phyloP scores from a whole-genome alignment of 2,113 vertebrate genomes.

The Rhinichthys klamathensis region DNA sequence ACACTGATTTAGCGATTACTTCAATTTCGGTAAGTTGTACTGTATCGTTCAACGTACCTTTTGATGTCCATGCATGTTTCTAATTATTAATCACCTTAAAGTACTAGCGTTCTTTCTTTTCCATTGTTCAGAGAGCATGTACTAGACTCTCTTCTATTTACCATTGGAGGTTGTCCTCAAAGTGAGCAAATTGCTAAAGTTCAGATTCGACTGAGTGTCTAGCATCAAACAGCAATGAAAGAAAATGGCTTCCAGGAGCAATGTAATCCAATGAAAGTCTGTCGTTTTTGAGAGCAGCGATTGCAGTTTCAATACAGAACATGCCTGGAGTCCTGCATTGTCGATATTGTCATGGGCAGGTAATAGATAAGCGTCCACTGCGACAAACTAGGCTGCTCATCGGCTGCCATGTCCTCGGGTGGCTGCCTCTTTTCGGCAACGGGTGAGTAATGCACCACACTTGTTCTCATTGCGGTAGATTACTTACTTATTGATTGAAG shows the following conservation, averaged over 20 bases:
- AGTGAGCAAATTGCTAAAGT: not conserved
- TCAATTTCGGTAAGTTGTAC: too few species aligned
- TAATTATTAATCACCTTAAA: too few species aligned
- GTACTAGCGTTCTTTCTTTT: not conserved
- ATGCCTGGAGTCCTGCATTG: slow-evolving; percentile 59
- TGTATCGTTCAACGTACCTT: too few species aligned
- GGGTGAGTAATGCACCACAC: slow-evolving; percentile 70
- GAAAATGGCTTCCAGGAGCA: slow-evolving; percentile 53
- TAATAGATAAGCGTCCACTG: slow-evolving; percentile 66
- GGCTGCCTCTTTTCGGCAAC: slow-evolving; percentile 62
- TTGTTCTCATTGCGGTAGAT: slow-evolving; percentile 74
- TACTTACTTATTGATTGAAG: slow-evolving; percentile 81
- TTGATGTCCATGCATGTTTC: too few species aligned
- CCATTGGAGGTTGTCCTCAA: not conserved
- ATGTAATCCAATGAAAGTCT: slow-evolving; percentile 25
- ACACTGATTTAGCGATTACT: too few species aligned
- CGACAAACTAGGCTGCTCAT: slow-evolving; percentile 60
- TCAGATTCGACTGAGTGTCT: not conserved
- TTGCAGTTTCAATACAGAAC: slow-evolving; percentile 39
- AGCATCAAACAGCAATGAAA: slow-evolving; percentile 60
- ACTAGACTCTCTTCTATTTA: not conserved
- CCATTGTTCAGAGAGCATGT: too few species aligned
- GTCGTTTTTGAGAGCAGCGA: not conserved
- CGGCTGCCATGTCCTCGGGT: slow-evolving; percentile 55
- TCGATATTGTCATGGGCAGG: slow-evolving; percentile 46